Evolutionary conservation across 2,888 invertebrate genomes (phyloP).

Genomic region (Elmis aenea): DNA sequence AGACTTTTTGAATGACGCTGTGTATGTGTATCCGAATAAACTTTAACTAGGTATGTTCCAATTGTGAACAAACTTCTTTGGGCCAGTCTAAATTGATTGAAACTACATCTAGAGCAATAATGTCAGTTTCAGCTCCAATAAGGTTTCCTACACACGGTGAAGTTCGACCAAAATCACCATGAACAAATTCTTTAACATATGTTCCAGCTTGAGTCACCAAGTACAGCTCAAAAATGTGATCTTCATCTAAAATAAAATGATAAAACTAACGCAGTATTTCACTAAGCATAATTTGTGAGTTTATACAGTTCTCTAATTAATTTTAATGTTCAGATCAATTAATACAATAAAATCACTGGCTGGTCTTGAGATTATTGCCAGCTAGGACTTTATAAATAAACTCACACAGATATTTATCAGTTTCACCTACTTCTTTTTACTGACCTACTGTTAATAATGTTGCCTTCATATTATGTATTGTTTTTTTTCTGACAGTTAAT

Average conservation of each 20-base stretch:
- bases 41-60: no score
- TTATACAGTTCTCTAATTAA: no score
- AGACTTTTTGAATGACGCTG: no score
- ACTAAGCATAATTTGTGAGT: slow-evolving; percentile 25
- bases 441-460: no score
- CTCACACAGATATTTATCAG: no score
- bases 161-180: slow-evolving; percentile 92
- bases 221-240: slow-evolving; percentile 58
- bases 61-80: slow-evolving; percentile 32
- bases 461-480: slow-evolving; percentile 63
- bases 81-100: slow-evolving; percentile 76
- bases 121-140: slow-evolving; percentile 69
- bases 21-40: no score
- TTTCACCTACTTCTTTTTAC: no score
- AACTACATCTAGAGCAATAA: slow-evolving; percentile 87
- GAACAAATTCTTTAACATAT: slow-evolving; percentile 96
- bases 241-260: slow-evolving; percentile 39
- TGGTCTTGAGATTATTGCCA: no score
- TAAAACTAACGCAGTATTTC: slow-evolving; percentile 2
- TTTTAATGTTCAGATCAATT: no score
- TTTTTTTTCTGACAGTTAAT: slow-evolving; percentile 61
- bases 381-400: no score
- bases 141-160: slow-evolving; percentile 68
- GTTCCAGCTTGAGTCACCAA: slow-evolving; percentile 86
- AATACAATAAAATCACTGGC: no score